Conservation (phyloP, 2,113 vertebrate genomes). For the Cisticola juncidis region DNA sequence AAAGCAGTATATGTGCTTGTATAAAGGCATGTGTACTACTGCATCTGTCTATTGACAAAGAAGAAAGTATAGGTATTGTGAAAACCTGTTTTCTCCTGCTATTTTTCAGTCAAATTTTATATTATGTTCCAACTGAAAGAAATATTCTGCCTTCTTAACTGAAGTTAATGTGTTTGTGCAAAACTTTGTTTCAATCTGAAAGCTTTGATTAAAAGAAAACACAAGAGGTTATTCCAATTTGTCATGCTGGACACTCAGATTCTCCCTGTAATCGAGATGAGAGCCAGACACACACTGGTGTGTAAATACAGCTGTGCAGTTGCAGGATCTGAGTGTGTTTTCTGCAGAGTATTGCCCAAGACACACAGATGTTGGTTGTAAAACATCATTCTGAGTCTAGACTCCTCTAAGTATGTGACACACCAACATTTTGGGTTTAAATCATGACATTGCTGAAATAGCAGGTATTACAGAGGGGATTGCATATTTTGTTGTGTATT, state of each 20-base stretch:
- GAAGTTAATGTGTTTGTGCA: not conserved
- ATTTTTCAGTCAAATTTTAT: not conserved
- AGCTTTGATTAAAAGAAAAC: not conserved
- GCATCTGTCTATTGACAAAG: not conserved
- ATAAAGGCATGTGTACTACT: not conserved
- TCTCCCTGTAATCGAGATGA: not conserved
- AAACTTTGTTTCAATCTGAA: not conserved
- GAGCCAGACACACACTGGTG: fast-evolving
- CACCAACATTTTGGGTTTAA: not conserved
- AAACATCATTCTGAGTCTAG: not conserved
- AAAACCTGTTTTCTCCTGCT: not conserved
- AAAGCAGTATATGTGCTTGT: not conserved
- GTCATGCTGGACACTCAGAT: not conserved
- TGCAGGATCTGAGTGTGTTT: not conserved
- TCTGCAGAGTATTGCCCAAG: not conserved
- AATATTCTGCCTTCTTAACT: not conserved
- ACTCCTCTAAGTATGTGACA: not conserved
- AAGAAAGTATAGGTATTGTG: not conserved
- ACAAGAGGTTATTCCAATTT: not conserved
- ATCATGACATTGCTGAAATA: not conserved
- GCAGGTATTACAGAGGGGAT: not conserved
- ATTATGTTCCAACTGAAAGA: not conserved
- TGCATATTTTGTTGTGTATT: fast-evolving
- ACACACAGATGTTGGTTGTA: not conserved
- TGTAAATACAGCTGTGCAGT: not conserved